Evolutionary conservation across 2,113 vertebrate genomes (phyloP).

Genomic region (Acrocephalus kingi): DNA sequence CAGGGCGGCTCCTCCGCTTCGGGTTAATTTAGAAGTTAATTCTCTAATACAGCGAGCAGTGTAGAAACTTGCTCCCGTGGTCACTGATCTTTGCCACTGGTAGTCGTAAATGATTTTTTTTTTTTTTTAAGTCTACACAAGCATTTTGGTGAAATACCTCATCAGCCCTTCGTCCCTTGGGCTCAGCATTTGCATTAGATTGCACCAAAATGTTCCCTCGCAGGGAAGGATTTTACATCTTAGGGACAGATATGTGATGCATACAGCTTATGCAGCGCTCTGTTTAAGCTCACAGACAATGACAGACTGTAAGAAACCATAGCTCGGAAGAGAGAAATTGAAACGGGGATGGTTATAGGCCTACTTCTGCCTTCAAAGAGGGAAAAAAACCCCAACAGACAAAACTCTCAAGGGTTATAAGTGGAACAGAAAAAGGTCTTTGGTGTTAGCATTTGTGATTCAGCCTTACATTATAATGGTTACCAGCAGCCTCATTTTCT

Average conservation of each 20-base stretch:
- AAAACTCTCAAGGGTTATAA: neutral
- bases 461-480: slow-evolving; percentile 21
- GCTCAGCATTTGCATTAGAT: neutral
- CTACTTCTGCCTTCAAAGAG: slow-evolving; percentile 13
- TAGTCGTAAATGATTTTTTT: neutral
- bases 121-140: neutral
- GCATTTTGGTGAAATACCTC: neutral
- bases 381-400: neutral
- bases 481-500: slow-evolving; percentile 52
- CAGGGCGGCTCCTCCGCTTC: neutral
- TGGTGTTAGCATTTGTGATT: neutral
- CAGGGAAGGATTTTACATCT: neutral
- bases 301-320: neutral
- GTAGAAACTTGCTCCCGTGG: neutral
- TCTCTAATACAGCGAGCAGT: neutral
- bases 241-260: neutral
- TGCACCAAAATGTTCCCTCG: slow-evolving; percentile 16
- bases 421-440: slow-evolving; percentile 10
- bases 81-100: neutral
- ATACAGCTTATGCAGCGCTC: neutral
- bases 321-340: slow-evolving; percentile 12
- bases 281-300: neutral
- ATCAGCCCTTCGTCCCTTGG: neutral
- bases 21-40: slow-evolving; percentile 26
- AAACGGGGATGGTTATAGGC: neutral